Base-by-base conservation (phyloP, 2,797 vertebrate genomes). In the Hoplostethus mediterraneus region DNA sequence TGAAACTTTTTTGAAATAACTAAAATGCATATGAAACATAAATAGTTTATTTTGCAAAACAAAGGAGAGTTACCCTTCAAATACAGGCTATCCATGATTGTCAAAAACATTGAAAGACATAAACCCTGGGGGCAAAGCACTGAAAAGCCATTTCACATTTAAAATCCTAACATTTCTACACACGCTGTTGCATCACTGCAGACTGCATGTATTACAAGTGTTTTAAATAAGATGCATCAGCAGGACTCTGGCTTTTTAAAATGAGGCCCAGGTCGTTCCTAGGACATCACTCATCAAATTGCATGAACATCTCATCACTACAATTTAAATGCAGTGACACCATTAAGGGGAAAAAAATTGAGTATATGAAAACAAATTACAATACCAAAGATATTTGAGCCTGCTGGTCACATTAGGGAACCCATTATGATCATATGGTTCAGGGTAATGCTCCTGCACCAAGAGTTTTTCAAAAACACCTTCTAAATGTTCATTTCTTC, bases 1-100 rank as follows among this genome's bases (percentile, higher is more conserved):
- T 21, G 25, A 10, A 48, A 30, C 1, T 6, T n/a, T n/a, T n/a
- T n/a, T n/a, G n/a, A n/a, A n/a, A n/a, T n/a, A n/a, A n/a, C 14
- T 51, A 1, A 55, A 13, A 28, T 11, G 31, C 8, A 68, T 73
- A 63, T 51, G 60, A 66, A 75, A 65, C 56, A 63, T 6, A 75
- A 60, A 71, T 70, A 33, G 6, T 81, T 80, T 72, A 66, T 71
- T 74, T 74, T 16, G 13, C 30, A 57, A 6, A 30, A 58, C 36
- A 11, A 33, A 30, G 63, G 53, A 6, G 30, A 13, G 0, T 12
- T n/a, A 48, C n/a, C 49, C 59, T 13, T 60, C 48, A 63, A 62
- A 70, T 58, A 62, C 3, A n/a, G 28, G 5, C 54, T 56, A n/a
- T 63, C 0, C 45, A 36, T 78, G 28, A 64, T 67, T 25, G 17